Percentiles rank a stretch among this genome's conserved stretches.
These are phyloP conservation scores for Spongilla lacustris DNA, from an alignment of 37 sponge, comb jelly and placozoan species.

Conservation along the genomic window DNA sequence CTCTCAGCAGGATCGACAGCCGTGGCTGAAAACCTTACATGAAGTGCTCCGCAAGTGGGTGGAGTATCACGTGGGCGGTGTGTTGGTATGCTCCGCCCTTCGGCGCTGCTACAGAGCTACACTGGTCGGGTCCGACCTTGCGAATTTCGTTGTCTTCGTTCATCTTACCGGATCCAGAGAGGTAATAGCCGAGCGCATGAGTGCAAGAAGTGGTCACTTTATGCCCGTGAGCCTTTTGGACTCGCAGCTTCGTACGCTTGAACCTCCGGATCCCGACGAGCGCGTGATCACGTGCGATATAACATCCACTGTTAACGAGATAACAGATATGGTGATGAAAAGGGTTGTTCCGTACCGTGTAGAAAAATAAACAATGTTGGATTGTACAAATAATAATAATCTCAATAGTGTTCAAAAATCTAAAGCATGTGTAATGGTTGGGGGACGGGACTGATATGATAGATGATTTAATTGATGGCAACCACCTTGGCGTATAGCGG, in stretches of 20 bases:
- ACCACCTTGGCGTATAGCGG: slow-evolving; percentile 53
- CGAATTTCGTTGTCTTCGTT: slow-evolving; percentile 35
- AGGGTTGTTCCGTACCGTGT: neutral
- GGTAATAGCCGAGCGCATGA: slow-evolving; percentile 31
- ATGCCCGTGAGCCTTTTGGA: slow-evolving; percentile 69
- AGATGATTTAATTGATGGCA: neutral
- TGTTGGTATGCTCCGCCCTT: slow-evolving; percentile 83
- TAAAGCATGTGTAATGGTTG: neutral
- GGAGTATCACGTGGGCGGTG: slow-evolving; percentile 18
- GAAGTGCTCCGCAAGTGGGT: slow-evolving; percentile 1
- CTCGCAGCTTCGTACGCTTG: slow-evolving; percentile 70
- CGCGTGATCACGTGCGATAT: neutral
- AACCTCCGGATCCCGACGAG: slow-evolving; percentile 59
- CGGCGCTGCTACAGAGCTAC: slow-evolving; percentile 57
- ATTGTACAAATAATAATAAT: neutral
- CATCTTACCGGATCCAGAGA: slow-evolving; percentile 51
- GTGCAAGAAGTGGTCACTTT: slow-evolving; percentile 61
- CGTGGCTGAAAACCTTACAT: slow-evolving; percentile 69
- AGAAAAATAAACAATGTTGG: neutral
- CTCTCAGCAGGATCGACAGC: slow-evolving; percentile 53
- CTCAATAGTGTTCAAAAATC: neutral
- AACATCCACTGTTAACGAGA: neutral
- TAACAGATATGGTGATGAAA: neutral
- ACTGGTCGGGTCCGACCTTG: neutral
- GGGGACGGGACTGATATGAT: neutral